Evolutionary conservation across 2,888 invertebrate species (phyloP).

Genomic region (Dynastes grantii): DNA sequence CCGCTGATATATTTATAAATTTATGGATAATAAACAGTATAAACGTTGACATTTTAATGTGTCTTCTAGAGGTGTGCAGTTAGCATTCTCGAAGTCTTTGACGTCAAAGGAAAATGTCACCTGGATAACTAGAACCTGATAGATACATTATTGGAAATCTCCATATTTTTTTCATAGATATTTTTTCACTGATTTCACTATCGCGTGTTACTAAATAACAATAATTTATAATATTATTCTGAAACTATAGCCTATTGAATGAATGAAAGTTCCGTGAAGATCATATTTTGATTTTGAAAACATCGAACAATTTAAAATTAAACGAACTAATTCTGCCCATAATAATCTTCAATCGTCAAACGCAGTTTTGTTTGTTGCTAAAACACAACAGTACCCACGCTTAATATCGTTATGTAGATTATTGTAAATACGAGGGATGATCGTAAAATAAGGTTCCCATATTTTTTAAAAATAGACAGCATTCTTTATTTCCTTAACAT

Average conservation of each 20-base stretch:
- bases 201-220: neutral
- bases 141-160: neutral
- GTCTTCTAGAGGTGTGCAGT: conserved; percentile 5
- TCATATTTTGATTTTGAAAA: neutral
- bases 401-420: no score
- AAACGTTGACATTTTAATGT: conserved; percentile 37
- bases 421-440: no score
- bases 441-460: no score
- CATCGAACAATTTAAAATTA: no score
- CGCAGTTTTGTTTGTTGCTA: no score
- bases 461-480: no score
- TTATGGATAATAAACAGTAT: conserved; percentile 23
- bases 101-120: conserved; percentile 35
- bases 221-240: conserved; percentile 1
- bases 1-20: conserved; percentile 16
- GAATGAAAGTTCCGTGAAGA: neutral
- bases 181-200: conserved; percentile 14
- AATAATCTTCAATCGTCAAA: no score
- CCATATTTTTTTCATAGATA: conserved; percentile 28
- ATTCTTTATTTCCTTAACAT: no score
- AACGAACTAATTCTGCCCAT: no score
- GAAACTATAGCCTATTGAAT: neutral
- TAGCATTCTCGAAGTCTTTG: conserved; percentile 24
- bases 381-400: no score
- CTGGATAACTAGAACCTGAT: neutral